Percentiles rank a stretch among this genome's conserved stretches.
Evolutionary conservation across 2,888 invertebrate species (phyloP).

Genomic region (Apodemia zela): DNA sequence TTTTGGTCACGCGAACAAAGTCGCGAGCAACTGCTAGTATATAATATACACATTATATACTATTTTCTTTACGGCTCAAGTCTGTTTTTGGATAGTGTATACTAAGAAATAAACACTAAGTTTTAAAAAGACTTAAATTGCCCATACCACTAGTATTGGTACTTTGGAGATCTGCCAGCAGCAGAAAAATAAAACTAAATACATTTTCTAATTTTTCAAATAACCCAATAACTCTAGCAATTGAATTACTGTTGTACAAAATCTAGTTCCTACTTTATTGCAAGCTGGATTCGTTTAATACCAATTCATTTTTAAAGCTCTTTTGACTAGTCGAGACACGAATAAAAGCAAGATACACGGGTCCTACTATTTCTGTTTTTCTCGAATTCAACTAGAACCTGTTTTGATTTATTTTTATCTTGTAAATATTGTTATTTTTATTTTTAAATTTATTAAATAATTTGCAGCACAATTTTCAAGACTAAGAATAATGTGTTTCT

Average conservation of each 20-base stretch:
- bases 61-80: too few species aligned
- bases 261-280: constrained; percentile 26
- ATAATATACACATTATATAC: too few species aligned
- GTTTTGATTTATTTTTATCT: too few species aligned
- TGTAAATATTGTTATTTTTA: too few species aligned
- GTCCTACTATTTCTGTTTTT: constrained; percentile 20
- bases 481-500: too few species aligned
- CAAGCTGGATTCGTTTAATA: constrained; percentile 26
- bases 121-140: background rate
- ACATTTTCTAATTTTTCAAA: constrained; percentile 20
- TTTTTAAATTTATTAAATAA: too few species aligned
- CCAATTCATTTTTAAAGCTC: constrained; percentile 34
- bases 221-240: constrained; percentile 21
- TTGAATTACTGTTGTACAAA: constrained; percentile 21
- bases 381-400: constrained; percentile 11
- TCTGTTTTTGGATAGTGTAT: too few species aligned
- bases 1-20: too few species aligned
- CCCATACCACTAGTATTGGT: background rate
- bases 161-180: background rate
- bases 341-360: constrained; percentile 23
- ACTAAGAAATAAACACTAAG: too few species aligned
- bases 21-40: too few species aligned
- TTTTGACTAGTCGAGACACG: constrained; percentile 31
- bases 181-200: constrained; percentile 14
- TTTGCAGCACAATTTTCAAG: too few species aligned